These are phyloP conservation scores for Meda fulgida DNA, from an alignment of 2,797 vertebrate genomes.

Conservation along the genomic window DNA sequence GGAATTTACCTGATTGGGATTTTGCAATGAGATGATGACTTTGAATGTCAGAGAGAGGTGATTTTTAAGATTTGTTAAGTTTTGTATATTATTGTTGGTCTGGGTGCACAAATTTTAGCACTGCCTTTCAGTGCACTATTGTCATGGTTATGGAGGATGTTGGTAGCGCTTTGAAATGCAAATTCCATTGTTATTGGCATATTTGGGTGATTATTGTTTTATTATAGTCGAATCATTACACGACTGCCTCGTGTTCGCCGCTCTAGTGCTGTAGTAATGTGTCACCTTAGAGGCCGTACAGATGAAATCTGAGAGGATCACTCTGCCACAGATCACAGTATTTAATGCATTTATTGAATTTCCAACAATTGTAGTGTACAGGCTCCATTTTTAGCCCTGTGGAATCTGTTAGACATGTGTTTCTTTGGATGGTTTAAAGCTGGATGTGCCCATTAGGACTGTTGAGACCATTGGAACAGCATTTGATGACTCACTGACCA, in stretches of 20 bases:
- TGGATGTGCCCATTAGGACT: conserved; percentile 1
- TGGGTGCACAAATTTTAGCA: not conserved
- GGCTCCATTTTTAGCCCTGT: not conserved
- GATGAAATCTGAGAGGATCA: conserved; percentile 10
- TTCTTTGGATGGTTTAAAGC: conserved; percentile 6
- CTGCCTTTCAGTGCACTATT: not conserved
- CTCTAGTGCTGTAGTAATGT: conserved; percentile 34
- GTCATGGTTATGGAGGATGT: not conserved
- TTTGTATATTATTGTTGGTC: not conserved
- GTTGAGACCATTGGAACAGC: not conserved
- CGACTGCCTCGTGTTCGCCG: not conserved
- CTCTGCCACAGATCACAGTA: not conserved
- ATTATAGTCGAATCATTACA: not conserved
- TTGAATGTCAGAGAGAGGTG: not conserved
- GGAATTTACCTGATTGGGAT: not conserved
- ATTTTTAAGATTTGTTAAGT: not conserved
- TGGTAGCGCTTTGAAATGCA: not conserved
- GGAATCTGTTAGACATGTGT: not conserved
- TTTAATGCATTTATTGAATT: conserved; percentile 23
- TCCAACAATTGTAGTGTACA: not conserved
- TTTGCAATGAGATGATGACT: not conserved
- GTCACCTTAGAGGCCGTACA: conserved; percentile 21
- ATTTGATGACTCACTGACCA: conserved; percentile 44
- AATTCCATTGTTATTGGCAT: not conserved
- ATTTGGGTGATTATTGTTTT: not conserved